Percentiles rank a stretch among this genome's conserved stretches.
Conservation (phyloP, 2,888 invertebrate species). For the Drosophila koepferae region DNA sequence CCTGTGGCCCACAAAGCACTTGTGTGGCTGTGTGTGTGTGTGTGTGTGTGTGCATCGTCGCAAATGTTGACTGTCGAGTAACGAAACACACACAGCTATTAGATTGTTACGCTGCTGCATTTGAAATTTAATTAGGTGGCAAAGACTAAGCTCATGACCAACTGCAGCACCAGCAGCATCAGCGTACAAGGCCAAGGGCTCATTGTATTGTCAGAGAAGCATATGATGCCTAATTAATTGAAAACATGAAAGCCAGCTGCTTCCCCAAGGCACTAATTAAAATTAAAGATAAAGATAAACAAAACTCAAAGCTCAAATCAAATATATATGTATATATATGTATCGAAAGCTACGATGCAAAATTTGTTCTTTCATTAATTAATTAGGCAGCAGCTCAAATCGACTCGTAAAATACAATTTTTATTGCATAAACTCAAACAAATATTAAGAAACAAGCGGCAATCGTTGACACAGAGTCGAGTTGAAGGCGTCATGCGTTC, state of each 20-base stretch:
- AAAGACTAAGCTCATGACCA: constrained; percentile 45
- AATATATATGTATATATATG: not conserved
- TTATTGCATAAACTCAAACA: constrained; percentile 36
- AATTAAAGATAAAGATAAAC: constrained; percentile 44
- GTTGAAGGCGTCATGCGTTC: constrained; percentile 7
- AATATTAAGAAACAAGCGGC: constrained; percentile 25
- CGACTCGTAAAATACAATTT: constrained; percentile 35
- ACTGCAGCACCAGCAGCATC: constrained; percentile 11
- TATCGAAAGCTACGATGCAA: constrained; percentile 1
- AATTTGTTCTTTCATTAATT: constrained; percentile 35
- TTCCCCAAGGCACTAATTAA: constrained; percentile 42
- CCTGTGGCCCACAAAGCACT: not conserved
- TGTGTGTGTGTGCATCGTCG: constrained; percentile 26
- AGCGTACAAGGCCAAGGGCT: constrained; percentile 16
- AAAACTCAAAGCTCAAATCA: constrained; percentile 16
- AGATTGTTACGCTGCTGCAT: constrained; percentile 52
- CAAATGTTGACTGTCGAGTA: constrained; percentile 28
- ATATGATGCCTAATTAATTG: constrained; percentile 39
- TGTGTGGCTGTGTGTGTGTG: constrained; percentile 15
- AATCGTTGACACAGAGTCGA: not conserved
- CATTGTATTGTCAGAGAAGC: constrained; percentile 5
- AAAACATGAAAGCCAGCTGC: constrained; percentile 26
- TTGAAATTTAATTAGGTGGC: constrained; percentile 73
- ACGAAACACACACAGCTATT: constrained; percentile 44
- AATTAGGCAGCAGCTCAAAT: constrained; percentile 38